Conservation (phyloP, 2,888 invertebrate genomes). For the Camptogramma bilineatum region DNA sequence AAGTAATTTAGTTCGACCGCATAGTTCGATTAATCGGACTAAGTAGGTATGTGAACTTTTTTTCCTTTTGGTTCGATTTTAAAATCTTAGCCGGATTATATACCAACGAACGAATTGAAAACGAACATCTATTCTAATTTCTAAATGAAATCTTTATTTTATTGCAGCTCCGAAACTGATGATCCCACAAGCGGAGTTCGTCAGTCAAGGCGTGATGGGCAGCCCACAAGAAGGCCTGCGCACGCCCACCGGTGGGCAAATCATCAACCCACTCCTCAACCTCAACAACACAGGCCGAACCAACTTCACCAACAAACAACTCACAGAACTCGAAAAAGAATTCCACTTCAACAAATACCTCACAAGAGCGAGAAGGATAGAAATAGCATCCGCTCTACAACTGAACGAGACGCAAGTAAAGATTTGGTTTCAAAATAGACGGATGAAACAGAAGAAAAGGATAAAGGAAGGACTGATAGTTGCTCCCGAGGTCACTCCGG, state of each 20-base stretch:
- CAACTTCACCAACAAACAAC: conserved; percentile 99
- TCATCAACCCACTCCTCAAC: conserved; percentile 80
- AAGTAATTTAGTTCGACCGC: no score
- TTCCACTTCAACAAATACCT: conserved; percentile 99
- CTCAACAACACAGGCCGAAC: conserved; percentile 96
- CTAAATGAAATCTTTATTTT: conserved; percentile 46
- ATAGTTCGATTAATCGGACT: no score
- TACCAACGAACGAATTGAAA: not conserved
- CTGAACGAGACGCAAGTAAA: conserved; percentile 99
- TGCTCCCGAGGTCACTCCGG: conserved; percentile 80
- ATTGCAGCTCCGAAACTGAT: conserved; percentile 88
- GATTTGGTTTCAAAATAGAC: conserved; percentile 99
- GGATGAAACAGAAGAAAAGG: conserved; percentile 99
- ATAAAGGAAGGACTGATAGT: conserved; percentile 95
- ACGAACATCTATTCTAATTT: no score
- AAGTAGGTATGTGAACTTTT: no score
- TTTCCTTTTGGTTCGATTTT: no score
- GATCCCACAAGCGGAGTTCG: conserved; percentile 83
- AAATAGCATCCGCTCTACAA: conserved; percentile 98
- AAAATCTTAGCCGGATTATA: no score
- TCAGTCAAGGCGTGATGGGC: conserved; percentile 76
- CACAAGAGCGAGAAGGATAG: conserved; percentile 97
- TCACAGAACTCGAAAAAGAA: conserved; percentile 99
- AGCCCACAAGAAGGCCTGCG: conserved; percentile 79
- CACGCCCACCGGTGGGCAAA: conserved; percentile 79